These are phyloP conservation scores for Corvus cornix DNA, from an alignment of 2,113 vertebrate species.

Conservation along the genomic window DNA sequence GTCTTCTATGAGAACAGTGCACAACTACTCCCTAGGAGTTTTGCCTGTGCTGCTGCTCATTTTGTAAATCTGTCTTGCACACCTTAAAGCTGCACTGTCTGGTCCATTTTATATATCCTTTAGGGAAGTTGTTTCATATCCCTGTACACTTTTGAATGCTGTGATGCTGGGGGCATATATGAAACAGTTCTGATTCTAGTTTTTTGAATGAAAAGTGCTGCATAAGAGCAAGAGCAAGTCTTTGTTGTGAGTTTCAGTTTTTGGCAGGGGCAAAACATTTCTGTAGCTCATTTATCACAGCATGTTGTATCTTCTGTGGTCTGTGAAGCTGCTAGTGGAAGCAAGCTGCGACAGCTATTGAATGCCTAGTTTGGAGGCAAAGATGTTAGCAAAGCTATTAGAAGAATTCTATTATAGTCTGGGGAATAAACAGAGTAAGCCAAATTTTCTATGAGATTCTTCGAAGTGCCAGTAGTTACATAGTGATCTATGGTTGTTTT, in stretches of 20 bases:
- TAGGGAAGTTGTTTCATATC: not conserved
- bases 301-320: not conserved
- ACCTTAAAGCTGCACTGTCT: not conserved
- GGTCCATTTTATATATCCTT: not conserved
- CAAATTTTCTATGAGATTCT: not conserved
- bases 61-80: not conserved
- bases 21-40: not conserved
- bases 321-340: not conserved
- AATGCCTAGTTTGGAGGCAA: not conserved
- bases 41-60: not conserved
- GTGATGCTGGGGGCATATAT: not conserved
- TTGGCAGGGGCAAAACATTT: not conserved
- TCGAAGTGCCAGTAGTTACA: not conserved
- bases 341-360: not conserved
- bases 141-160: not conserved
- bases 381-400: not conserved
- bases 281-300: not conserved
- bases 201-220: not conserved
- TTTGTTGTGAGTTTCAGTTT: not conserved
- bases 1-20: not conserved
- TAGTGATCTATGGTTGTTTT: not conserved
- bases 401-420: not conserved
- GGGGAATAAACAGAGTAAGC: not conserved
- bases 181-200: not conserved
- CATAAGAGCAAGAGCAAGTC: not conserved